These are phyloP conservation scores for Drosophila setifemur DNA, from an alignment of 1,140 invertebrate genomes.

Conservation along the genomic window DNA sequence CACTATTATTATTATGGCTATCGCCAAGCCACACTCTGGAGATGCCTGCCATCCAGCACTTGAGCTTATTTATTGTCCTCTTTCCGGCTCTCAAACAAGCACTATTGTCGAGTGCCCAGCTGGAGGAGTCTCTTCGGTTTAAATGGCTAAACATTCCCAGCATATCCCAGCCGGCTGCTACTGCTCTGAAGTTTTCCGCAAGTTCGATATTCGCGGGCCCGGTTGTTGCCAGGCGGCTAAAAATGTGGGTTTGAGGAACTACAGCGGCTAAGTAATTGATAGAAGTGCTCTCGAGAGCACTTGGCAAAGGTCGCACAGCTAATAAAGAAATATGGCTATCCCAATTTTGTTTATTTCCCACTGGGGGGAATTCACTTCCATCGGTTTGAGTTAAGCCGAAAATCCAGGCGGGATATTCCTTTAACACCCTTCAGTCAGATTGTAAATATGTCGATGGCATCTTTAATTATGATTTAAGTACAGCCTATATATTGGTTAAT, in stretches of 20 bases:
- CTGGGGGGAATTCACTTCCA: not conserved
- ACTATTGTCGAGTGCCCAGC: slow-evolving; percentile 27
- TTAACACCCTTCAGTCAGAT: not conserved
- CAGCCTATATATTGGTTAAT: too few relatives aligned
- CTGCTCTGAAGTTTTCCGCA: slow-evolving; percentile 19
- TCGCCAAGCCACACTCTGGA: slow-evolving; percentile 28
- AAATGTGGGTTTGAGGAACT: slow-evolving; percentile 30
- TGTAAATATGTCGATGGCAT: too few relatives aligned
- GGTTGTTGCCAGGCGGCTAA: slow-evolving; percentile 27
- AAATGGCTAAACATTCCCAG: slow-evolving; percentile 43
- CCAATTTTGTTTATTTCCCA: not conserved
- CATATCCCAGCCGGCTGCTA: not conserved
- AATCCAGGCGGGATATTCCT: not conserved
- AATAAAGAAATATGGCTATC: slow-evolving; percentile 16
- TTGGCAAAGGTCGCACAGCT: slow-evolving; percentile 13
- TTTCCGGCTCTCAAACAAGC: slow-evolving; percentile 19
- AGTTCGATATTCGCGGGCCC: not conserved
- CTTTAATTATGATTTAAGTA: too few relatives aligned
- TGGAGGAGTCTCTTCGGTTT: slow-evolving; percentile 26
- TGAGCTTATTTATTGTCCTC: slow-evolving; percentile 58
- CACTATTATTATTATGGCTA: slow-evolving; percentile 58
- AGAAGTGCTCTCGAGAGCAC: slow-evolving; percentile 18
- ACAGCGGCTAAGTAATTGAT: slow-evolving; percentile 20
- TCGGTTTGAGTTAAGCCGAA: not conserved
- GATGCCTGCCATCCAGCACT: slow-evolving; percentile 56